Evolutionary conservation across 2,888 invertebrate species (phyloP).

Genomic region (Dichetophora obliterata): DNA sequence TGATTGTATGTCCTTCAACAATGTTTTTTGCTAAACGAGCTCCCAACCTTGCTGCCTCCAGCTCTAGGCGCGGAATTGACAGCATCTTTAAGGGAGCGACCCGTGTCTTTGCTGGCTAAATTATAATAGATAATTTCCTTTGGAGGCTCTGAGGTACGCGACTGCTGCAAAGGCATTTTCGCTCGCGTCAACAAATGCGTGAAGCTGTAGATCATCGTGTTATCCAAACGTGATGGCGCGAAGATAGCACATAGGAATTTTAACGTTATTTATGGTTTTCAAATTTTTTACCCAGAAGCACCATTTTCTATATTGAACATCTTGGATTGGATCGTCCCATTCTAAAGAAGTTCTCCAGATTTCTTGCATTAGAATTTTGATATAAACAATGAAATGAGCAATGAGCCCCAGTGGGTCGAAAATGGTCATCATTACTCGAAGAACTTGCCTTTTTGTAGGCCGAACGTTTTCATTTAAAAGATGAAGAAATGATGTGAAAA

Average conservation of each 20-base stretch:
- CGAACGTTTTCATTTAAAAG: background rate
- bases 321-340: background rate
- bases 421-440: constrained; percentile 42
- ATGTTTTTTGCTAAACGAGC: background rate
- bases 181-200: no score
- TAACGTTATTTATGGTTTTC: constrained; percentile 37
- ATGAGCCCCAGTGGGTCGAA: constrained; percentile 39
- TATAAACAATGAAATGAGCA: constrained; percentile 33
- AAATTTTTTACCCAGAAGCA: constrained; percentile 38
- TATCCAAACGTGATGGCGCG: constrained; percentile 19
- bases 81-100: constrained; percentile 41
- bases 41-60: background rate
- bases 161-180: no score
- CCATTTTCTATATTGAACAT: background rate
- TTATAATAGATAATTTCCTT: background rate
- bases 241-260: constrained; percentile 41
- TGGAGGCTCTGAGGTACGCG: constrained; percentile 25
- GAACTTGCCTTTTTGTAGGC: constrained; percentile 45
- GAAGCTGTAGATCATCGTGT: no score
- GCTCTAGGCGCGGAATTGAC: constrained; percentile 40
- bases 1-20: background rate
- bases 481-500: no score
- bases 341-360: constrained; percentile 42
- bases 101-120: constrained; percentile 40
- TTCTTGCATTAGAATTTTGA: constrained; percentile 39